Base-by-base conservation (phyloP, 2,797 vertebrate genomes). In the Mallotus villosus region DNA sequence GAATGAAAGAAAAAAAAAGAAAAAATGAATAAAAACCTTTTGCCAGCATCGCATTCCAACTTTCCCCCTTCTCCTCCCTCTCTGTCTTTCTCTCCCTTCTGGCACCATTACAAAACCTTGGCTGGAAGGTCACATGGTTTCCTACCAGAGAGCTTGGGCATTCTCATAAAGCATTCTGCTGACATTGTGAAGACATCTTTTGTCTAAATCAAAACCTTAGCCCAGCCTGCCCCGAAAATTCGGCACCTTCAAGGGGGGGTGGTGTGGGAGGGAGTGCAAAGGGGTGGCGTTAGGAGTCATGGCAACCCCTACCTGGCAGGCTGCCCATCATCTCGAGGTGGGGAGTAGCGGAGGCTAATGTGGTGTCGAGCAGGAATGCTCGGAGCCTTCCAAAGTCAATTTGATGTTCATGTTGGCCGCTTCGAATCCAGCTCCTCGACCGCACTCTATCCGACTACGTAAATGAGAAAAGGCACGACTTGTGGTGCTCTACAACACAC, bases 161-260 rank as follows among this genome's bases (percentile, higher is more conserved):
- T 96, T 96, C 94, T 94, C 92, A 93, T 90, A 93, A 94, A 94
- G 92, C 91, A 92, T 95, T 97, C 93, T 94, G 94, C 95, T 95
- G 95, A 97, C 94, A 92, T 89, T 93, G 95, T 94, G 90, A 95
- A 96, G 95, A 95, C 93, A 94, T 95, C 95, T 97, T 96, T 97
- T 97, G 94, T 97, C 95, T 95, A 91, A 93, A 95, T 94, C 93
- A 94, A 94, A 96, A 94, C 84, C 92, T 93, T 94, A 94, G 93
- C 95, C 91, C 91, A 92, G 91, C 90, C 92, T 89, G 92, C 92
- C 93, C 91, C 91, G 78, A 94, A 94, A 95, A 95, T 91, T 92
- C 93, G 94, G 94, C 93, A 96, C 94, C 94, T 96, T 95, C 94
- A 90, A 86, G 90, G 91, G 91, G 27, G 27, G 27, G 27, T n/a